A percentile compares a stretch with the other conserved stretches of the same genome.
Evolutionary conservation across 1,140 invertebrate genomes (phyloP).

Genomic region (Aplysia californica): DNA sequence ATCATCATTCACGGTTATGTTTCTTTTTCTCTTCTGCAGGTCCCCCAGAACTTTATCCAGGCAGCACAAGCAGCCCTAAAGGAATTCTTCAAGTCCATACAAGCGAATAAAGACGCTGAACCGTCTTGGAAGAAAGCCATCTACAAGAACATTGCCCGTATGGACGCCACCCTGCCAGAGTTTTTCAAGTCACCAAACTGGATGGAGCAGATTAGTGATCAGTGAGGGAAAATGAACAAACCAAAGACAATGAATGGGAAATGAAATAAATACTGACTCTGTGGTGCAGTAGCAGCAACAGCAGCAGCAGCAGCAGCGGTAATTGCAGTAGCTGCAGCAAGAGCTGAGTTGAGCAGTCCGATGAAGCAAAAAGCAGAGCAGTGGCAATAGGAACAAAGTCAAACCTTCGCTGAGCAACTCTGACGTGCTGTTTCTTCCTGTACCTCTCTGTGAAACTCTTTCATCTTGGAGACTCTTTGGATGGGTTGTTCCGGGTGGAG

Average conservation of each 20-base stretch:
- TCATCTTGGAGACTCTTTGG: no score
- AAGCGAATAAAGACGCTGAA: slow-evolving; percentile 94
- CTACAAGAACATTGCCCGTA: slow-evolving; percentile 98
- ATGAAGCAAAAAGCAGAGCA: no score
- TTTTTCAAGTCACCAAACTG: slow-evolving; percentile 99
- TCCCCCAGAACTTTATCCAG: slow-evolving; percentile 95
- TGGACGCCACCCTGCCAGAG: slow-evolving; percentile 98
- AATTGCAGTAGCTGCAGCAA: no score
- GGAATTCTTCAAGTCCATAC: slow-evolving; percentile 98
- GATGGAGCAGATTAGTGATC: slow-evolving; percentile 89
- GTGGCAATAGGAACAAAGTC: no score
- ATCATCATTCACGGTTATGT: neutral
- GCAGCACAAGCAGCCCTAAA: slow-evolving; percentile 97
- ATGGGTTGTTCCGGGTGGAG: no score
- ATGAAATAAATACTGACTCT: no score
- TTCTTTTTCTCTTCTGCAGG: slow-evolving; percentile 74
- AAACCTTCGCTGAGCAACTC: no score
- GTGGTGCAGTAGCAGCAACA: no score
- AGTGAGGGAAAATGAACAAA: slow-evolving; percentile 25
- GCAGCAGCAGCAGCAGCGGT: no score
- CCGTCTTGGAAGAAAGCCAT: slow-evolving; percentile 99
- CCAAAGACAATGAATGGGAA: neutral
- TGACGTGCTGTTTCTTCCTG: no score
- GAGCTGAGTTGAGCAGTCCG: no score
- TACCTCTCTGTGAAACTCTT: no score